Evolutionary conservation across 2,797 vertebrate genomes (phyloP).

Genomic region (Pipistrellus nathusii): DNA sequence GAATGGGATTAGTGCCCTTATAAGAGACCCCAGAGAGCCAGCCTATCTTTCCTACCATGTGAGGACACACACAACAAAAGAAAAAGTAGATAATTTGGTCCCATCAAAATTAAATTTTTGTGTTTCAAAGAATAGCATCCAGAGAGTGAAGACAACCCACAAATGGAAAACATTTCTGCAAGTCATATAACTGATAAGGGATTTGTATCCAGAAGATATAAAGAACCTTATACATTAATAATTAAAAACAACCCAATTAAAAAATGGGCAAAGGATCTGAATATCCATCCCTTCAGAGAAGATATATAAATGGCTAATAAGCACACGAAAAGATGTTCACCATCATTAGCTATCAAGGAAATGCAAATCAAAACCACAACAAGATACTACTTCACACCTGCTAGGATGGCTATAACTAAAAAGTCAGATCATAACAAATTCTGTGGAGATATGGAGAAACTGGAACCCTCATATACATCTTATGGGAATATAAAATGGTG

Average conservation of each 20-base stretch:
- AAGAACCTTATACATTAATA: constrained; percentile 16
- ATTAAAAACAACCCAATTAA: not conserved
- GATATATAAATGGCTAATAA: not conserved
- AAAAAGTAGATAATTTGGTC: constrained; percentile 22
- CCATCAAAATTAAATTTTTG: not conserved
- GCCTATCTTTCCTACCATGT: not conserved
- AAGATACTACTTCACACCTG: not conserved
- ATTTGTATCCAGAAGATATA: constrained; percentile 14
- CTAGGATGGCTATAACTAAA: not conserved
- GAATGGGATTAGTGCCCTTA: not conserved
- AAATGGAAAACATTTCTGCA: not conserved
- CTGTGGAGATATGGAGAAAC: not conserved
- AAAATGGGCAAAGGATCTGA: constrained; percentile 13
- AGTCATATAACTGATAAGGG: not conserved
- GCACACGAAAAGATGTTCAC: not conserved
- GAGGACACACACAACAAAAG: not conserved
- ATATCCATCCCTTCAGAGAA: constrained; percentile 1
- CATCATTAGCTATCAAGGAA: constrained; percentile 14
- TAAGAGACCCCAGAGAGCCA: not conserved
- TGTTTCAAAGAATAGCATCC: constrained; percentile 40
- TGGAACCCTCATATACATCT: not conserved
- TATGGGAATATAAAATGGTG: not conserved
- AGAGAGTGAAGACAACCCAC: not conserved
- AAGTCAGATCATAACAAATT: not conserved
- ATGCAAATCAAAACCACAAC: constrained; percentile 5